Base-by-base conservation (phyloP, 2,113 vertebrate species). In the Heteronetta atricapilla region DNA sequence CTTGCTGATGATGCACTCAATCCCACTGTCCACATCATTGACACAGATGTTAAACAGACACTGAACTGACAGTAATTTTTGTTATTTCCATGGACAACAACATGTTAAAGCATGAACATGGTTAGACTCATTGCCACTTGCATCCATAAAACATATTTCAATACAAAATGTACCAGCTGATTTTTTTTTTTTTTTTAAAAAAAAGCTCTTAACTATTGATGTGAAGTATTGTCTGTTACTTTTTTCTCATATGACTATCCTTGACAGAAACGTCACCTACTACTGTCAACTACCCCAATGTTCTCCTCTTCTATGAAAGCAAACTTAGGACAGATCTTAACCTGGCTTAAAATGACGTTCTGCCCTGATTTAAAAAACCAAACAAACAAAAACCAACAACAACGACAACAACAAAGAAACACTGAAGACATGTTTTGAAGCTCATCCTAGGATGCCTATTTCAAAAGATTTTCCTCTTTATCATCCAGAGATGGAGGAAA, bases 381-480 rank as follows among this genome's bases (percentile, higher is more conserved):
- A 26, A 55, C 13, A 55, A 3, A 10, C 10, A 31, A 11, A 56
- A 56, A 31, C 29, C 29, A 13, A 5, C 33, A 59, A 21, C 29
- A 33, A 33, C 7, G 16, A 15, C 42, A 56, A 17, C 28, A 56
- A 16, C 17, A 31, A 11, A 34, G 34, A 23, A 60, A 23, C 21
- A 36, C 8, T n/a, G 81, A 44, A 44, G 16, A 22, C 2, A 0
- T 74, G 31, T 89, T 77, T 59, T 83, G 88, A 94, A 92, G 44
- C 36, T 88, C 59, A 86, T 46, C 31, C 48, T 81, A 86, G 90
- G 75, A 93, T 67, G 46, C 66, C 62, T 87, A 60, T 69, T 96
- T 93, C 86, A 80, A 94, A 93, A 89, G 34, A 29, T 92, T 91
- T 72, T 36, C 55, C 67, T 87, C 44, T 89, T 78, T 75, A 73